These are phyloP conservation scores for Bryconaethiops microstoma DNA, from an alignment of 2,797 vertebrate genomes.

Conservation along the genomic window DNA sequence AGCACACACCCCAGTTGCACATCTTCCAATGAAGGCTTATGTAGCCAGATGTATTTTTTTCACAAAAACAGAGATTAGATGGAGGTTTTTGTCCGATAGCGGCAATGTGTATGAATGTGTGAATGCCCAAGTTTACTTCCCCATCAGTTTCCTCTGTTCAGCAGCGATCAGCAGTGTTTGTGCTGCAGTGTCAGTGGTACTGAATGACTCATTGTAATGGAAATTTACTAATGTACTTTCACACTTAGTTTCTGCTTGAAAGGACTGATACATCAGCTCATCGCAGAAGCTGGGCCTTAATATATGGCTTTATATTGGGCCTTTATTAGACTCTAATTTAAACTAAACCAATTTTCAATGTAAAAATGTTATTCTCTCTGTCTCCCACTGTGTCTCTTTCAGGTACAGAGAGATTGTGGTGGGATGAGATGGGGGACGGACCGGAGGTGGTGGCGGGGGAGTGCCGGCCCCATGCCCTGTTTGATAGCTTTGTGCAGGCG, in stretches of 20 bases:
- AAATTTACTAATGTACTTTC: background rate
- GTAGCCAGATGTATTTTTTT: too few species aligned
- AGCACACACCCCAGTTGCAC: too few species aligned
- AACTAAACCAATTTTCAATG: background rate
- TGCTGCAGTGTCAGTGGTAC: background rate
- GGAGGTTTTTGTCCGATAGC: too few species aligned
- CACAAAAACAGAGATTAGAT: too few species aligned
- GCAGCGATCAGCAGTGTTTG: background rate
- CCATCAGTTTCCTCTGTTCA: background rate
- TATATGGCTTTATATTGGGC: background rate
- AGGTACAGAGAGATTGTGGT: conserved; percentile 28
- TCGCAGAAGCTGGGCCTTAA: too few species aligned
- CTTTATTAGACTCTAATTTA: too few species aligned
- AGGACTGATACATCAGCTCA: background rate
- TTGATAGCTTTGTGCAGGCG: conserved; percentile 91
- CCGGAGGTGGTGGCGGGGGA: conserved; percentile 56
- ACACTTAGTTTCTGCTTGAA: background rate
- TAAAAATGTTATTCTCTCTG: background rate
- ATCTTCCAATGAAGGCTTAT: too few species aligned
- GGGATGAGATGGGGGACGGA: conserved; percentile 67
- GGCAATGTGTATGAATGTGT: background rate
- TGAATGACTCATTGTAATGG: background rate
- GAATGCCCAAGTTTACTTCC: background rate
- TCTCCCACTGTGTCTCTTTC: background rate
- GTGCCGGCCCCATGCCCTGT: conserved; percentile 83